These are phyloP conservation scores for Oophaga sylvatica DNA, from an alignment of 2,797 vertebrate species.

Conservation along the genomic window DNA sequence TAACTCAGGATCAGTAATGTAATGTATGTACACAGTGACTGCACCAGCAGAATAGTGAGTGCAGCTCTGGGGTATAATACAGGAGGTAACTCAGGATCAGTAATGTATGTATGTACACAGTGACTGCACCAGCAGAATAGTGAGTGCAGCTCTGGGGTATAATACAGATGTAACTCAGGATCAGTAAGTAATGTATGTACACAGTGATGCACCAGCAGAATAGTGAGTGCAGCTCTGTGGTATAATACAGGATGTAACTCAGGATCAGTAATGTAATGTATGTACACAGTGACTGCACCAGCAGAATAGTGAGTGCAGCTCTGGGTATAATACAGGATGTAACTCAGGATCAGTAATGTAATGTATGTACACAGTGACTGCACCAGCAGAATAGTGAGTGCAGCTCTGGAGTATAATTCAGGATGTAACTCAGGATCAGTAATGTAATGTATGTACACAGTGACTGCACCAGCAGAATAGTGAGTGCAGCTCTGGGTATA, in stretches of 20 bases:
- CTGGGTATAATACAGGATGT: too few relatives aligned
- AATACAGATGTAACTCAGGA: too few relatives aligned
- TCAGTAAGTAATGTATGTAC: neutral
- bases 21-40: too few relatives aligned
- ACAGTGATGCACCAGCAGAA: neutral
- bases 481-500: neutral
- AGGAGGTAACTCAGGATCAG: too few relatives aligned
- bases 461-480: neutral
- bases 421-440: neutral
- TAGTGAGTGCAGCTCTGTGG: neutral
- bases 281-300: too few relatives aligned
- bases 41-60: too few relatives aligned
- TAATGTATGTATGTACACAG: neutral
- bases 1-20: neutral
- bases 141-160: too few relatives aligned
- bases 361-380: neutral
- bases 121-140: neutral
- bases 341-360: too few relatives aligned
- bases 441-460: neutral
- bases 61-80: too few relatives aligned
- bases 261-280: neutral
- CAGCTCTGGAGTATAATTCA: too few relatives aligned
- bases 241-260: constrained; percentile 2
- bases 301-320: too few relatives aligned
- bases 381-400: neutral